Base-by-base conservation (phyloP, 2,113 vertebrate species). In the Lophochroa leadbeateri region DNA sequence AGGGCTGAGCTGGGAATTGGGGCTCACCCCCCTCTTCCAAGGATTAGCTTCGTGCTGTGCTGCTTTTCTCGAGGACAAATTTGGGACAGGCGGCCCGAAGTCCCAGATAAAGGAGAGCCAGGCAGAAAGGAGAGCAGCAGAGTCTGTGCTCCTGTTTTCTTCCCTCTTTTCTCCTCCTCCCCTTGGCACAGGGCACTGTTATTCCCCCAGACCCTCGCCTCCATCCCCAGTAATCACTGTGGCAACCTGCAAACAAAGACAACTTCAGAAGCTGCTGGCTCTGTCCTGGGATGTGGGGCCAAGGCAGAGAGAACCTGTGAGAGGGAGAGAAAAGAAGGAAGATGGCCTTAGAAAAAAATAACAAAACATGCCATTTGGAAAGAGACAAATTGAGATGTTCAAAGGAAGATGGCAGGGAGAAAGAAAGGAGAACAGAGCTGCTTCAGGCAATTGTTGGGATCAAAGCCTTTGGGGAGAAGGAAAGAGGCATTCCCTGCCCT, bases 381-480 rank as follows among this genome's bases (percentile, higher is more conserved):
- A 84, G 68, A 97, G 91, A 92, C 92, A 92, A 96, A 97, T 95
- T 92, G 86, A 97, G 97, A 96, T 82, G 92, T 96, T 96, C 95
- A 96, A 96, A 97, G 90, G 95, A 95, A 89, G 94, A 87, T 87
- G 95, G 81, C 80, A 89, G 77, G 60, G 68, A 35, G 17, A 80
- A 87, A 95, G 83, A 96, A 96, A 93, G 68, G 64, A 88, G 81
- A 93, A 76, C 72, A 13, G 9, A 88, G 74, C 80, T 90, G 81
- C 92, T 94, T 78, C 8, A 0, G 67, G 90, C 79, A 81, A 94
- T 91, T 92, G 85, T 88, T 92, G 91, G 79, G 87, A 92, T 95
- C 94, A 95, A 96, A 97, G 86, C 41, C 67, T 77, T 43, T 82
- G 50, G 41, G 86, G 82, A 96, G 80, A 95, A 82, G 95, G 89